These are phyloP conservation scores for Trichosurus vulpecula DNA, from an alignment of 2,797 vertebrate species.

Conservation along the genomic window DNA sequence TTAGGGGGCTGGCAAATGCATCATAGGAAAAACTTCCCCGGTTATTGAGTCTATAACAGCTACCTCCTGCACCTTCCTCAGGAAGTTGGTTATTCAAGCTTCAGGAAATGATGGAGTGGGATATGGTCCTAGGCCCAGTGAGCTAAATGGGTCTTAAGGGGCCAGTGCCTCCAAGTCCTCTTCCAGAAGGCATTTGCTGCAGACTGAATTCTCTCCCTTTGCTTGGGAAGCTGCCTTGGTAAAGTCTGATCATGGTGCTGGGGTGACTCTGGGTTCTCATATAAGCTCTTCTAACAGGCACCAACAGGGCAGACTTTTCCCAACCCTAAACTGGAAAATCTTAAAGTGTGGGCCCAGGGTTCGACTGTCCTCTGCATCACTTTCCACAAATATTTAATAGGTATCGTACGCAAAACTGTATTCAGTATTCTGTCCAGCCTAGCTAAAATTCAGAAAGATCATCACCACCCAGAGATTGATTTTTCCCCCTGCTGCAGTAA, in stretches of 20 bases:
- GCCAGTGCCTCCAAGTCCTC: not conserved
- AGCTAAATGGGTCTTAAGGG: not conserved
- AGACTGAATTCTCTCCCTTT: not conserved
- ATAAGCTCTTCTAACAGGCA: not conserved
- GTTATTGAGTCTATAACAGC: not conserved
- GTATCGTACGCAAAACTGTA: not conserved
- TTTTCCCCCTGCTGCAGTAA: not conserved
- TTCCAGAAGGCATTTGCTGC: not conserved
- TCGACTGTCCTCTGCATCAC: not conserved
- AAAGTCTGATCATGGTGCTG: not conserved
- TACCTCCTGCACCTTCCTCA: not conserved
- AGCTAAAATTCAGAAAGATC: not conserved
- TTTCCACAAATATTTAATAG: not conserved
- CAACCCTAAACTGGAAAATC: not conserved
- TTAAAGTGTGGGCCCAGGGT: not conserved
- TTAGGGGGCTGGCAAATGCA: not conserved
- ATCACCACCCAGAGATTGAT: not conserved
- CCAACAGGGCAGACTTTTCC: not conserved
- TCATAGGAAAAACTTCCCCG: not conserved
- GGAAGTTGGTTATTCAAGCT: not conserved
- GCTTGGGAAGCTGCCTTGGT: not conserved
- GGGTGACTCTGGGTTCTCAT: not conserved
- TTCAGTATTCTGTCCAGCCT: not conserved
- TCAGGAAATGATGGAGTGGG: conserved; percentile 8
- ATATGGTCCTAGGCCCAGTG: not conserved